These are phyloP conservation scores for Prosopocoilus inquinatus DNA, from an alignment of 2,888 invertebrate species.

Conservation along the genomic window DNA sequence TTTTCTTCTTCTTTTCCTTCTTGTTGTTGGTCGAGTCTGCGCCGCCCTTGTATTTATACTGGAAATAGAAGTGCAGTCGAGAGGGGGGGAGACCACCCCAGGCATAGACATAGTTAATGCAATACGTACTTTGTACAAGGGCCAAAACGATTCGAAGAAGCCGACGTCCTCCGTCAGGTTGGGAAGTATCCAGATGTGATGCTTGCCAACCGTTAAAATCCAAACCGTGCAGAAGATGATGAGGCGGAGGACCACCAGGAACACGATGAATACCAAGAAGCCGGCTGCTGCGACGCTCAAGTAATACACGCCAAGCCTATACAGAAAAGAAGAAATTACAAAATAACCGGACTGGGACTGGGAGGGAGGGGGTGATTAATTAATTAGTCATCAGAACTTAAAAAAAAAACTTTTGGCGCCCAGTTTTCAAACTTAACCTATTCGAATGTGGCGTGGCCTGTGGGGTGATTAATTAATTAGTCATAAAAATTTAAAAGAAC, in stretches of 20 bases:
- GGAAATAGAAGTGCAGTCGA: conserved; percentile 23
- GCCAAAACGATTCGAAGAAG: conserved; percentile 98
- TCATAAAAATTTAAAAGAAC: too few species aligned
- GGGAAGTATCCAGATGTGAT: conserved; percentile 98
- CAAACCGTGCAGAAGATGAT: conserved; percentile 91
- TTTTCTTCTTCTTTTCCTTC: conserved; percentile 72
- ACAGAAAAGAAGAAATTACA: conserved; percentile 27
- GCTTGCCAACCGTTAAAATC: conserved; percentile 80
- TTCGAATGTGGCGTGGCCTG: too few species aligned
- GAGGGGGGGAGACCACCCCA: too few species aligned
- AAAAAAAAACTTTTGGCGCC: too few species aligned
- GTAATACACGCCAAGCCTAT: conserved; percentile 94
- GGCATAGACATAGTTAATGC: not conserved
- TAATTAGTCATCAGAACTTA: too few species aligned
- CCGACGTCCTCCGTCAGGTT: conserved; percentile 99
- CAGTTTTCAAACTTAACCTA: too few species aligned
- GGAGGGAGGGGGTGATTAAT: too few species aligned
- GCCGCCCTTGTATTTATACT: conserved; percentile 80
- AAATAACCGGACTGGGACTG: too few species aligned
- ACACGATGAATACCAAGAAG: conserved; percentile 91
- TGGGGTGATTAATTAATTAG: too few species aligned
- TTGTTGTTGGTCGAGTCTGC: conserved; percentile 54
- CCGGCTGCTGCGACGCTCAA: conserved; percentile 92
- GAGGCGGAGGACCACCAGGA: conserved; percentile 82
- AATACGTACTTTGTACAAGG: conserved; percentile 76